Evolutionary conservation across 1,140 invertebrate species (phyloP).

Genomic region (Pseudomyrmex gracilis): DNA sequence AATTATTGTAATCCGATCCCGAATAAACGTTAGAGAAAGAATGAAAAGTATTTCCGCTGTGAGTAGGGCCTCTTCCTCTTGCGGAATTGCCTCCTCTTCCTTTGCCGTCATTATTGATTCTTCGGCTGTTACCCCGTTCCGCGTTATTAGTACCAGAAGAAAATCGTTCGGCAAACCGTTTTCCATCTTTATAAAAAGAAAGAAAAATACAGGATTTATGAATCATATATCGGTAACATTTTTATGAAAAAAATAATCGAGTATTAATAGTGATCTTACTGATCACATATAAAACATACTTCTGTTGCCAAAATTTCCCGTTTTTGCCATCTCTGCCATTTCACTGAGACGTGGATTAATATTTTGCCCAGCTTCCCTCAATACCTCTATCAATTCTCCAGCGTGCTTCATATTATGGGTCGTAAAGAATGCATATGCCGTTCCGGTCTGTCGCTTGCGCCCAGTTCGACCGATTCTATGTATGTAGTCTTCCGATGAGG

Average conservation of each 20-base stretch:
- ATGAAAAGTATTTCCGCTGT: slow-evolving; percentile 72
- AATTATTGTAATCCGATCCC: slow-evolving; percentile 76
- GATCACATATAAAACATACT: slow-evolving; percentile 71
- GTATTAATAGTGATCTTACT: not conserved
- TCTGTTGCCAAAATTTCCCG: slow-evolving; percentile 77
- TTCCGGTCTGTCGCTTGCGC: slow-evolving; percentile 89
- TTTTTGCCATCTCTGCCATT: slow-evolving; percentile 84
- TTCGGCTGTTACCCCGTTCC: slow-evolving; percentile 74
- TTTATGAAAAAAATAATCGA: not conserved
- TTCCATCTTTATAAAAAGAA: slow-evolving; percentile 71
- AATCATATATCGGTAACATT: not conserved
- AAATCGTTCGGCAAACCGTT: slow-evolving; percentile 73
- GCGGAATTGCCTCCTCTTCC: slow-evolving; percentile 65
- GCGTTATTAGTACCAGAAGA: slow-evolving; percentile 50
- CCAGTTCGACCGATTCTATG: slow-evolving; percentile 94
- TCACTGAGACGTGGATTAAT: slow-evolving; percentile 87
- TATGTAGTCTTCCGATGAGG: slow-evolving; percentile 93
- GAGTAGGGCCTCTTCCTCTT: slow-evolving; percentile 74
- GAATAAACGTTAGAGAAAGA: slow-evolving; percentile 71
- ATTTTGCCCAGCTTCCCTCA: slow-evolving; percentile 90
- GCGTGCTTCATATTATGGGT: slow-evolving; percentile 89
- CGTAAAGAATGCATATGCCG: slow-evolving; percentile 94
- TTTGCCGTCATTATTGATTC: slow-evolving; percentile 67
- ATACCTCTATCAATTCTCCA: slow-evolving; percentile 89
- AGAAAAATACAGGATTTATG: not conserved